Conservation (phyloP, 2,797 vertebrate species). For the Tolypeutes matacus region DNA sequence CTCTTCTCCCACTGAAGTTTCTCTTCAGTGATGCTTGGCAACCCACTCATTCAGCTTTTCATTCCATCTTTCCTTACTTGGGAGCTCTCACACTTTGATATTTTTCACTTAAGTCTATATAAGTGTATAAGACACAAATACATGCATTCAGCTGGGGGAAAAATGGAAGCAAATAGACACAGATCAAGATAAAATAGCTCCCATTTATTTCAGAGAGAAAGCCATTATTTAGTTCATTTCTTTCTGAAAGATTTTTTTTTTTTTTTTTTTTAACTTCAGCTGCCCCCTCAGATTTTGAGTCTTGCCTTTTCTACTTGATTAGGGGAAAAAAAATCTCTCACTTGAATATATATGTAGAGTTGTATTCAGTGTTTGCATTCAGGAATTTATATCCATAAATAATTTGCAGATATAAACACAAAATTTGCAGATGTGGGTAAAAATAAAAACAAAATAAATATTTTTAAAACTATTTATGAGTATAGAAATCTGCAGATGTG, state of each 20-base stretch:
- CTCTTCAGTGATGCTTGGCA: constrained; percentile 1
- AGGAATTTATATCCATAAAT: constrained; percentile 57
- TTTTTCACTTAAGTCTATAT: constrained; percentile 12
- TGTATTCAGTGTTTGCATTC: constrained; percentile 30
- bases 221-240: constrained; percentile 52
- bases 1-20: not conserved
- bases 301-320: constrained; percentile 49
- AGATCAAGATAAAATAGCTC: constrained; percentile 55
- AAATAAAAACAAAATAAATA: constrained; percentile 69
- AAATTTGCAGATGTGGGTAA: constrained; percentile 48
- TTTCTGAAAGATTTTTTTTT: not conserved
- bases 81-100: not conserved
- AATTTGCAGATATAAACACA: constrained; percentile 50
- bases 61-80: constrained; percentile 18
- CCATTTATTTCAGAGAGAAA: constrained; percentile 46
- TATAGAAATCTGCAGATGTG: constrained; percentile 56
- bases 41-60: constrained; percentile 47
- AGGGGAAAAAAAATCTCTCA: constrained; percentile 30
- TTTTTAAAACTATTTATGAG: constrained; percentile 58
- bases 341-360: constrained; percentile 21
- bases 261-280: constrained; percentile 13
- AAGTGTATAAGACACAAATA: not conserved
- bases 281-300: not conserved
- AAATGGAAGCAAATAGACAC: not conserved
- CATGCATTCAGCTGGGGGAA: not conserved